Evolutionary conservation across 1,140 invertebrate species (phyloP).

Genomic region (Drosophila tristis): DNA sequence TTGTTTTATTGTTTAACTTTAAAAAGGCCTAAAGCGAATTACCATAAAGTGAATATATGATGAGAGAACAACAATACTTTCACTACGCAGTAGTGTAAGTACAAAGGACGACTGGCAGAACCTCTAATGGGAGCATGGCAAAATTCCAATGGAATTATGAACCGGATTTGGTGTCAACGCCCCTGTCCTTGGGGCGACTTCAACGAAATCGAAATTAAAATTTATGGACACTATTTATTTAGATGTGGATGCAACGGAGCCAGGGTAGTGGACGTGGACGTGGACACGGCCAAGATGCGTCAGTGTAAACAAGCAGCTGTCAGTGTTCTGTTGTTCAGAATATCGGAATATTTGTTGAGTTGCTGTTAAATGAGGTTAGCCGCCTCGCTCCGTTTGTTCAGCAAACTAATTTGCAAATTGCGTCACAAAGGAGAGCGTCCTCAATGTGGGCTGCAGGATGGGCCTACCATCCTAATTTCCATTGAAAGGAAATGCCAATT

Average conservation of each 20-base stretch:
- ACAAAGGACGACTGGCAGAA: conserved; percentile 15
- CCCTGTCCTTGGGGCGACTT: conserved; percentile 10
- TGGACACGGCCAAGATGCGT: conserved; percentile 33
- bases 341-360: conserved; percentile 53
- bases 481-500: conserved; percentile 36
- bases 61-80: too few relatives aligned
- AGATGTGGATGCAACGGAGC: conserved; percentile 9
- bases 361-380: conserved; percentile 48
- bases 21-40: too few relatives aligned
- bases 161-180: conserved; percentile 51
- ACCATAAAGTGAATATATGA: too few relatives aligned
- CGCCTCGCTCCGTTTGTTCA: conserved; percentile 27
- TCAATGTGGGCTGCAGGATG: too few relatives aligned
- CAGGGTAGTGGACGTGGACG: conserved; percentile 6
- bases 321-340: conserved; percentile 30
- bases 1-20: too few relatives aligned
- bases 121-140: conserved; percentile 34
- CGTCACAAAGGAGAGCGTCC: conserved; percentile 1
- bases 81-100: background rate
- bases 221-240: conserved; percentile 63
- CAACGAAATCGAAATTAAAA: conserved; percentile 48
- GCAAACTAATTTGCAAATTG: conserved; percentile 70
- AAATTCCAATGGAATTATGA: conserved; percentile 46
- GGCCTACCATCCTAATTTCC: background rate
- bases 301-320: conserved; percentile 60